Conservation (phyloP, 2,113 vertebrate genomes). For the Taurulus bubalis region DNA sequence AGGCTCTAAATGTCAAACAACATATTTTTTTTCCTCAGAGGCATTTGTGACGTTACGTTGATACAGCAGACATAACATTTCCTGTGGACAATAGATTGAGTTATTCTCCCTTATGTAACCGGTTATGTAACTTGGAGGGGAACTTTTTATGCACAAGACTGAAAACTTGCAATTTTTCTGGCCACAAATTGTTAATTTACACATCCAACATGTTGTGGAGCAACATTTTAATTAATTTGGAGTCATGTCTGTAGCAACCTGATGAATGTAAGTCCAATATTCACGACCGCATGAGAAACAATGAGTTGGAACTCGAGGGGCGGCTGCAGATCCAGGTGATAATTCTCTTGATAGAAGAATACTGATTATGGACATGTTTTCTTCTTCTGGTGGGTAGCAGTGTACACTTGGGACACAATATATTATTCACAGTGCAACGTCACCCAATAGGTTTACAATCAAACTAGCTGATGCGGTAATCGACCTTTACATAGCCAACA, state of each 20-base stretch:
- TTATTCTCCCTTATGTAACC: neutral
- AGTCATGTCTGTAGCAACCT: neutral
- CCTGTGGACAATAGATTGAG: neutral
- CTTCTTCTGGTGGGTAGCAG: neutral
- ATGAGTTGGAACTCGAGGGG: neutral
- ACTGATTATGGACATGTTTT: neutral
- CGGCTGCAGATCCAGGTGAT: neutral
- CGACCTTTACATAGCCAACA: too few species aligned
- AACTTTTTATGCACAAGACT: neutral
- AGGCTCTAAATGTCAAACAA: neutral
- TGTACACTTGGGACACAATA: neutral
- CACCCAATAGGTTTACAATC: neutral
- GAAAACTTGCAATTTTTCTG: neutral
- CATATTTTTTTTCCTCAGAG: neutral
- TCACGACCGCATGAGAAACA: neutral
- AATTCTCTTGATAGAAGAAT: neutral
- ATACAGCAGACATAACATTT: neutral
- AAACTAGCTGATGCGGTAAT: neutral
- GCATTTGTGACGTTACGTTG: neutral
- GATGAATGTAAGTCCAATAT: neutral
- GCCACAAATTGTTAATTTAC: neutral
- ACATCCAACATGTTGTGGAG: neutral
- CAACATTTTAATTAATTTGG: neutral
- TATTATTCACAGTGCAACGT: neutral
- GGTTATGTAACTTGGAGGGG: neutral